A percentile compares a stretch with the other conserved stretches of the same genome.
Conservation (phyloP, 2,797 vertebrate species). For the Aplochiton taeniatus region DNA sequence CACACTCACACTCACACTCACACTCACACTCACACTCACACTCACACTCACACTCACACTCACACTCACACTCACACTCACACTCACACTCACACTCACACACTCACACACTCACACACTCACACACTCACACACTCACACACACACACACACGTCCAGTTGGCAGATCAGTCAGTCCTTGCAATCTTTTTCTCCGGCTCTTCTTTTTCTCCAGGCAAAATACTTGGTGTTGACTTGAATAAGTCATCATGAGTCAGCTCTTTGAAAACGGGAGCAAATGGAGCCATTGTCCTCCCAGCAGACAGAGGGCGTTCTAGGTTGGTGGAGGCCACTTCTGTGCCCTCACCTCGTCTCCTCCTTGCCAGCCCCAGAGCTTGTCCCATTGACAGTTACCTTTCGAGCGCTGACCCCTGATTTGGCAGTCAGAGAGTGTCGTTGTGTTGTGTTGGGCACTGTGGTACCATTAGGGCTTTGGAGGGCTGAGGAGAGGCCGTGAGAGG, state of each 20-base stretch:
- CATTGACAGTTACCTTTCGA: conserved; percentile 89
- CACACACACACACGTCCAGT: conserved; percentile 59
- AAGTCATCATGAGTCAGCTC: conserved; percentile 23
- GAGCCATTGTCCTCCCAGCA: conserved; percentile 64
- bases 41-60: conserved; percentile 17
- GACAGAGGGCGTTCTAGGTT: conserved; percentile 52
- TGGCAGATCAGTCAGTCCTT: conserved; percentile 68
- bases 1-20: conserved; percentile 65
- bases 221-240: conserved; percentile 37
- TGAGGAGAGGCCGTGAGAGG: conserved; percentile 62
- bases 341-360: conserved; percentile 63
- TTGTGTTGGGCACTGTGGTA: conserved; percentile 67
- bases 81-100: conserved; percentile 57
- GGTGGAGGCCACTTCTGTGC: conserved; percentile 68
- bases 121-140: conserved; percentile 16
- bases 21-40: conserved; percentile 27
- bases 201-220: conserved; percentile 38
- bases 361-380: conserved; percentile 66
- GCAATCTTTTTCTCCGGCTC: conserved; percentile 5
- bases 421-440: conserved; percentile 75
- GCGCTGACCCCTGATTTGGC: conserved; percentile 64
- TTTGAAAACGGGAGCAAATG: conserved; percentile 55
- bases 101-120: no score
- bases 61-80: conserved; percentile 56
- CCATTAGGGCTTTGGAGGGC: conserved; percentile 70